Conservation (phyloP, 2,888 invertebrate genomes). For the Ceramica pisi region DNA sequence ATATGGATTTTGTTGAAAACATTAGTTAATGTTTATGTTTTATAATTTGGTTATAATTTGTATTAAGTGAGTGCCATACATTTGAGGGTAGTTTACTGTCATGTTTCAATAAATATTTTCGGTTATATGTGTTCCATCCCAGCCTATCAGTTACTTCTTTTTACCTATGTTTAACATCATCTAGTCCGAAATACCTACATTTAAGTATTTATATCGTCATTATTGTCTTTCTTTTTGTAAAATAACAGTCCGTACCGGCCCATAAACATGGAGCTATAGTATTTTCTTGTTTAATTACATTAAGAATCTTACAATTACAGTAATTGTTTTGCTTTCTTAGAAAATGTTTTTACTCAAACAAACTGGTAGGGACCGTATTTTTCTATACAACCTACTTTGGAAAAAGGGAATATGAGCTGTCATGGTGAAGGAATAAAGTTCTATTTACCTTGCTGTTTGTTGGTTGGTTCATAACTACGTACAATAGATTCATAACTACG, state of each 20-base stretch:
- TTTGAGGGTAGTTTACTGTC: conserved; percentile 4
- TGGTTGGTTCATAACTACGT: conserved; percentile 21
- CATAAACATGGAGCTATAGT: not conserved
- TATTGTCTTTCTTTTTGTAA: not conserved
- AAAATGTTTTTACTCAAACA: conserved; percentile 14
- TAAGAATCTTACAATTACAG: not conserved
- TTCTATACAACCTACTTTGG: conserved; percentile 8
- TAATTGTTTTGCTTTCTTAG: conserved; percentile 1
- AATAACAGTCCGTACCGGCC: not conserved
- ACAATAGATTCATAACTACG: conserved; percentile 36
- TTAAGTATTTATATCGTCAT: not conserved
- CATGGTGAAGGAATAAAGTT: not conserved
- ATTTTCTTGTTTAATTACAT: not conserved
- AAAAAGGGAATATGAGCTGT: conserved; percentile 4
- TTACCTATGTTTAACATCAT: not conserved
- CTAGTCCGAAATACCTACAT: not conserved
- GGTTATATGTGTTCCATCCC: no score
- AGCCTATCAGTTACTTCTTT: not conserved
- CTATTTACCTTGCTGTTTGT: conserved; percentile 11
- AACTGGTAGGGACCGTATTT: not conserved
- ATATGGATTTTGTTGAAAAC: not conserved
- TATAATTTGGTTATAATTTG: no score
- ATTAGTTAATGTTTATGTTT: not conserved
- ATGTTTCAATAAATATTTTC: not conserved
- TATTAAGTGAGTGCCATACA: not conserved